These are phyloP conservation scores for Pentalonia nigronervosa DNA, from an alignment of 1,140 invertebrate species.

Conservation along the genomic window DNA sequence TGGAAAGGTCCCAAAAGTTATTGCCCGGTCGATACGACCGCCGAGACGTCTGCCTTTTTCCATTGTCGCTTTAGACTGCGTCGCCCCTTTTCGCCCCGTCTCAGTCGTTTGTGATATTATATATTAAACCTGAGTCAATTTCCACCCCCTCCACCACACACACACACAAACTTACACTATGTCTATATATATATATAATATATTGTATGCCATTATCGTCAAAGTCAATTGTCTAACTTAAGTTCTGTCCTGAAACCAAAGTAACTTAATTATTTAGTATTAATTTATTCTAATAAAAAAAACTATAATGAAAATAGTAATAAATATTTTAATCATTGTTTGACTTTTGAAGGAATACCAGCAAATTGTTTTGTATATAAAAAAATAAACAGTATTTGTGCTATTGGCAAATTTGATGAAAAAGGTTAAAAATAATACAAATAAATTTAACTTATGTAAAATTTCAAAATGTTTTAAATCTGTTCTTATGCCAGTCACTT, in stretches of 20 bases:
- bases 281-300: not conserved
- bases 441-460: not conserved
- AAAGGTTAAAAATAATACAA: not conserved
- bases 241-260: no score
- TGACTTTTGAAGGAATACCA: not conserved
- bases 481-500: not conserved
- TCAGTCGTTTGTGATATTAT: not conserved
- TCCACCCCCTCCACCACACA: no score
- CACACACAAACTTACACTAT: not conserved
- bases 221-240: no score
- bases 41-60: slow-evolving; percentile 25
- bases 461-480: not conserved
- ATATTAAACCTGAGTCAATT: not conserved
- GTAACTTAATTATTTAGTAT: not conserved
- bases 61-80: not conserved
- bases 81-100: not conserved
- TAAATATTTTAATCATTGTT: not conserved
- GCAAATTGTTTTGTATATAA: not conserved
- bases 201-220: not conserved
- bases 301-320: not conserved
- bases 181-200: no score
- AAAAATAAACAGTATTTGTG: not conserved
- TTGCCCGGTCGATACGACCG: slow-evolving; percentile 41
- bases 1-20: slow-evolving; percentile 23
- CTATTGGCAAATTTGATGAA: no score